A percentile compares a stretch with the other conserved stretches of the same genome.
phyloP scores from a whole-genome alignment of 1,140 invertebrate species.

The Araneus ventricosus region DNA sequence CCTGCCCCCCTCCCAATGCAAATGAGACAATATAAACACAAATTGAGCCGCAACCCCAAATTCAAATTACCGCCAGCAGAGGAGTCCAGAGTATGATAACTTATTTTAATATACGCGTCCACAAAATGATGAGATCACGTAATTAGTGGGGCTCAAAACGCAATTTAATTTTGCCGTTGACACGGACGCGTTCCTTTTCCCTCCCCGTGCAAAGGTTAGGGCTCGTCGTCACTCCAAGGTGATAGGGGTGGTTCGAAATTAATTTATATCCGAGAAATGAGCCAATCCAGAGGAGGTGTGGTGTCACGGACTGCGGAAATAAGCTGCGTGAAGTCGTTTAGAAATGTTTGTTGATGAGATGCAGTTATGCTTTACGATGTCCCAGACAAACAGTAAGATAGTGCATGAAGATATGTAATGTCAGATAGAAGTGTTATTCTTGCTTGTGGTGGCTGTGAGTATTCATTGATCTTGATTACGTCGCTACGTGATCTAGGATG shows the following conservation, averaged over 20 bases:
- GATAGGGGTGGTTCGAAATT: conserved; percentile 26
- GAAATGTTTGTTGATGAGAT: conserved; percentile 4
- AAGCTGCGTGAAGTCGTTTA: conserved; percentile 23
- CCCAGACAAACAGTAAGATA: background rate
- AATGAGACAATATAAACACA: conserved; percentile 50
- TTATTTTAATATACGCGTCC: conserved; percentile 63
- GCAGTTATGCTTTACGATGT: background rate
- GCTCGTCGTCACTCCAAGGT: conserved; percentile 18
- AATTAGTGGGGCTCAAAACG: conserved; percentile 42
- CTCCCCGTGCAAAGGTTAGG: conserved; percentile 21
- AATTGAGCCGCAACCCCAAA: conserved; percentile 34
- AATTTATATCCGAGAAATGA: conserved; percentile 38
- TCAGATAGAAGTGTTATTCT: background rate
- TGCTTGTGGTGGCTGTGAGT: background rate
- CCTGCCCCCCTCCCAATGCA: conserved; percentile 8
- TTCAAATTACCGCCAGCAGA: conserved; percentile 20
- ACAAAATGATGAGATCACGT: conserved; percentile 58
- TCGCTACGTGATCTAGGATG: too few relatives aligned
- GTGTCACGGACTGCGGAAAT: background rate
- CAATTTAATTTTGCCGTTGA: conserved; percentile 60
- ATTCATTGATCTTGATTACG: background rate
- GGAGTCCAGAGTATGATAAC: conserved; percentile 3
- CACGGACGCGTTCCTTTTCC: conserved; percentile 17
- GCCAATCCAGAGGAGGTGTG: background rate
- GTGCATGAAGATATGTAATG: background rate